Evolutionary conservation across 53 echinoderm and acorn worm species (phyloP), one percentile per base, ranked within the genome.

Genomic region (Holothuria scabra): DNA sequence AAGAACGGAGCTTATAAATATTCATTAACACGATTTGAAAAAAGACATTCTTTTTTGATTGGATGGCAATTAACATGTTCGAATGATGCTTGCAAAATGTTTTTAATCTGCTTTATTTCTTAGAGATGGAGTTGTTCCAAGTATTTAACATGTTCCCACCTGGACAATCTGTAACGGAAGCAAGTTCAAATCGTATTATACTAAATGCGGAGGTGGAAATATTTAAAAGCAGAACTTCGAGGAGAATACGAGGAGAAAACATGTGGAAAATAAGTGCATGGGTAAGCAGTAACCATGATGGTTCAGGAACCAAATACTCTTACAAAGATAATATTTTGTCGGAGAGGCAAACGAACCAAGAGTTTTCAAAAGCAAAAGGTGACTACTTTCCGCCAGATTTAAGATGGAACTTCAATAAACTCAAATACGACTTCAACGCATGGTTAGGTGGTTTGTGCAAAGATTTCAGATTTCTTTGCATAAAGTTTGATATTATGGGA

Each of bases 261-360:
- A 38, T 81, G 65, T 81, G 81, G 81, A 33, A 49, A 37, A 18
- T 81, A 1, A 49, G 64, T 63, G 81, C 81, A 13, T 81, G 81
- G 81, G 81, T 81, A 22, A 81, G 81, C 44, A 33, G 81, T 8
- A 81, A 81, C 62, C 28, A 30, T 24, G 81, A 81, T 63, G 81
- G 81, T n/a, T 22, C 62, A 37, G 81, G 81, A 44, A 21, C 65
- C 19, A 13, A 64, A 14, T 44, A 33, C 60, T 81, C 81, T 9
- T 63, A 81, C 46, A 5, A 35, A 10, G 12, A 32, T 33, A 81
- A 81, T 63, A 63, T 81, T 24, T 28, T 81, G 38, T 25, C 35
- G 2, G 65, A 64, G 61, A 61, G 26, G 12, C 81, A 64, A 12
- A 81, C 19, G 24, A 44, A 64, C 4, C 35, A 34, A n/a, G 62